Conservation (phyloP, 1,140 invertebrate species). For the Mya arenaria region DNA sequence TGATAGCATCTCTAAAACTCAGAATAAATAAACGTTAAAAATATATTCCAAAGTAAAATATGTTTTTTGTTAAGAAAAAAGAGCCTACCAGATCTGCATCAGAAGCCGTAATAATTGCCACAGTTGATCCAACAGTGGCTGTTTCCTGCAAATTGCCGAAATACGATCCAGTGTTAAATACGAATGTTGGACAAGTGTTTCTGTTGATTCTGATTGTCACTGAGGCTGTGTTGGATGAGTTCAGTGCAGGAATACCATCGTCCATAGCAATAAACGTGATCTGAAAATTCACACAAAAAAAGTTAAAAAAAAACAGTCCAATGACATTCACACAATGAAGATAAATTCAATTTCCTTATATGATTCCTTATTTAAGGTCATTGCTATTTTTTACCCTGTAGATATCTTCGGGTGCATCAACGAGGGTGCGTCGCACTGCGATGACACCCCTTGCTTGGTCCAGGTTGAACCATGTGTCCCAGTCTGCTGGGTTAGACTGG, state of each 20-base stretch:
- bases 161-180: not conserved
- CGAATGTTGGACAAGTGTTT: slow-evolving; percentile 42
- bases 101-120: not conserved
- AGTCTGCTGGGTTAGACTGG: not conserved
- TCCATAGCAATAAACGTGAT: slow-evolving; percentile 42
- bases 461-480: slow-evolving; percentile 62
- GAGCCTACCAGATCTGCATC: slow-evolving; percentile 33
- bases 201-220: slow-evolving; percentile 47
- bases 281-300: no score
- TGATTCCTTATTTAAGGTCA: not conserved
- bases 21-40: no score
- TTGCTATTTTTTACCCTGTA: slow-evolving; percentile 66
- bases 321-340: no score
- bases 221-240: not conserved
- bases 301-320: no score
- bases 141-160: slow-evolving; percentile 10
- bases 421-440: slow-evolving; percentile 58
- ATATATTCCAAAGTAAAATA: no score
- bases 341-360: not conserved
- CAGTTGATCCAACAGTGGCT: not conserved
- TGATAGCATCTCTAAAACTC: no score
- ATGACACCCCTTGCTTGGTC: slow-evolving; percentile 63
- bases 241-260: slow-evolving; percentile 35
- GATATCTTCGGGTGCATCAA: slow-evolving; percentile 37
- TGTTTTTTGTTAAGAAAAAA: no score